Conservation (phyloP, 2,113 vertebrate genomes). For the Pseudopipra pipra region DNA sequence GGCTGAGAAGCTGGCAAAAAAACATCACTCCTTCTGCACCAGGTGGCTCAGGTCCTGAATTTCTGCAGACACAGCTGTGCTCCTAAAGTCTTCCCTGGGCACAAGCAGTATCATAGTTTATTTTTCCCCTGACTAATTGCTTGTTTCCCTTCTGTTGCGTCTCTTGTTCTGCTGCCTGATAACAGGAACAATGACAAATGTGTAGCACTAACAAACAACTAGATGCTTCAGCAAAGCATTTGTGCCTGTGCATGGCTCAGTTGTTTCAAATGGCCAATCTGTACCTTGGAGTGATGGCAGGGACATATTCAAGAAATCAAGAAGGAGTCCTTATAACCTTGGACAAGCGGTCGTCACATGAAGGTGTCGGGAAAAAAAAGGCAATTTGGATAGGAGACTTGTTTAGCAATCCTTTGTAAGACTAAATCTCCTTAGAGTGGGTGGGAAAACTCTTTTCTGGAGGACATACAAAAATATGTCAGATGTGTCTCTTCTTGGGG, state of each 20-base stretch:
- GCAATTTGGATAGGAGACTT: neutral
- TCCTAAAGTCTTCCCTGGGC: neutral
- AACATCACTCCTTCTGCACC: neutral
- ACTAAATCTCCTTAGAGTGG: neutral
- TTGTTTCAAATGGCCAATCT: neutral
- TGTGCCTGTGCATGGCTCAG: neutral
- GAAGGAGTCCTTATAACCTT: neutral
- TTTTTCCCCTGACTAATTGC: neutral
- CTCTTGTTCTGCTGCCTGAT: neutral
- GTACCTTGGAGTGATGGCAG: neutral
- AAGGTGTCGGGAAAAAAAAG: neutral
- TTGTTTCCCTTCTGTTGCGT: neutral
- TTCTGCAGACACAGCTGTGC: neutral
- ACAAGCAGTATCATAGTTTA: neutral
- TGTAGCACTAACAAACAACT: neutral
- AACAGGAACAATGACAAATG: neutral
- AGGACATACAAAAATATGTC: neutral
- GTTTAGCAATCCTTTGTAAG: neutral
- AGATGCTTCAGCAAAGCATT: neutral
- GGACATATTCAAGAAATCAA: neutral
- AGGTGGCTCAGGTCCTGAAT: neutral
- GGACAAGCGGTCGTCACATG: neutral
- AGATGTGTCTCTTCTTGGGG: neutral
- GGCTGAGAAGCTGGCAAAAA: neutral
- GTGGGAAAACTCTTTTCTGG: neutral